Evolutionary conservation across 2,113 vertebrate genomes (phyloP), one percentile per base, ranked within the genome.

Genomic region (Cyrtonyx montezumae): DNA sequence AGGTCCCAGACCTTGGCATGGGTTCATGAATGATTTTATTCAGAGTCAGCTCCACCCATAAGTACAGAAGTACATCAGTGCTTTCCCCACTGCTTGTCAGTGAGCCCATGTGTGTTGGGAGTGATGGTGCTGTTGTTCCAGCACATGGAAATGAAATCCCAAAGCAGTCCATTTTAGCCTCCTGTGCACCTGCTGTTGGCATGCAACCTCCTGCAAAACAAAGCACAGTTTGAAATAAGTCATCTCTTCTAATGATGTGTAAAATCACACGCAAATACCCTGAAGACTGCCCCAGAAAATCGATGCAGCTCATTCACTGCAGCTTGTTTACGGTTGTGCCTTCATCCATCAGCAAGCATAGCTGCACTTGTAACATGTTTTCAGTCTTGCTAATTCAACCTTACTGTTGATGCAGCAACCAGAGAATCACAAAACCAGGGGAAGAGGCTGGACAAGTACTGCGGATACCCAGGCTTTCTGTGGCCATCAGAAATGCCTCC

Each of bases 71-170:
- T 68, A 21, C 30, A 36, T 22, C 22, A 3, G 0, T 16, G 75
- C 79, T 76, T 59, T 76, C 34, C 40, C 34, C 62, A 25, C 5
- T 17, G 28, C 25, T 76, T 79, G 63, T 87, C 51, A 26, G 48
- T 17, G 46, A 37, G 42, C 12, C n/a, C 42, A 8, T 13, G 19
- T 34, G 16, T 75, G n/a, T 21, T 12, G 26, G 53, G 48, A 56
- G 11, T 68, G 51, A 32, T 25, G 1, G 0, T 1, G 0, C 30
- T 37, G 25, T 25, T 86, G 74, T 61, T 53, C 61, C 56, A 88
- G 65, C 18, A 49, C 30, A 13, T 22, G 46, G 30, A 16, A 76
- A 65, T 78, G 43, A 65, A 74, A 23, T 8, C 34, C 14, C 28
- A 40, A 18, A n/a, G 40, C 48, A 55, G 55, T 13, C 34, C 8